Percentiles rank a stretch among this genome's conserved stretches.
phyloP scores from a whole-genome alignment of 2,113 vertebrate species.

The Eublepharis macularius region DNA sequence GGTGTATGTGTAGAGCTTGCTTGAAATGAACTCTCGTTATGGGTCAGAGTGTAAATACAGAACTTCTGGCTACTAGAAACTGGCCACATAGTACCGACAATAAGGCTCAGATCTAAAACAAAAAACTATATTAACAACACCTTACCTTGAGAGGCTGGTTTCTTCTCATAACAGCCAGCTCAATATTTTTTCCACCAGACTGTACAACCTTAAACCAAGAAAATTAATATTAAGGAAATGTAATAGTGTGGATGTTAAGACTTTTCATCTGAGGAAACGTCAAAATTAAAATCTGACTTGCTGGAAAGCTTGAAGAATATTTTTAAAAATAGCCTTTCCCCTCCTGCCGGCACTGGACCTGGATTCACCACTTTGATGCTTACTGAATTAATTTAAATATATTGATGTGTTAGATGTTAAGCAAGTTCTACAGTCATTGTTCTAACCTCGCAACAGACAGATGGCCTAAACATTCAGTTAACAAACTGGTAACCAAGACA shows the following conservation, averaged over 20 bases:
- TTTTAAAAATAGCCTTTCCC: too few species aligned
- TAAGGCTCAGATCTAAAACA: background rate
- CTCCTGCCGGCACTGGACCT: background rate
- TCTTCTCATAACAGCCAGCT: slow-evolving; percentile 83
- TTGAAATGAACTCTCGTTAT: background rate
- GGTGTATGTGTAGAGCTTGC: background rate
- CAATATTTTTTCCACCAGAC: slow-evolving; percentile 84
- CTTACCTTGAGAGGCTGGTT: slow-evolving; percentile 84
- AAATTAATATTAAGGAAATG: background rate
- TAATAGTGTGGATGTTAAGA: too few species aligned
- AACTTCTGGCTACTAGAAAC: too few species aligned
- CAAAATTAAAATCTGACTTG: too few species aligned
- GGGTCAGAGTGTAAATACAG: background rate
- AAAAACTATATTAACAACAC: background rate
- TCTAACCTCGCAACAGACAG: background rate
- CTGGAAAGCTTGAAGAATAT: too few species aligned
- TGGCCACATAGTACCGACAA: background rate
- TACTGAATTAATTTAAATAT: background rate
- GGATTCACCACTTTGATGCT: background rate
- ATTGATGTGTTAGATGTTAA: background rate
- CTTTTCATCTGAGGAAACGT: too few species aligned
- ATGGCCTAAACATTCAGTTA: background rate
- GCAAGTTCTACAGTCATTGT: background rate
- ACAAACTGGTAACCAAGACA: background rate
- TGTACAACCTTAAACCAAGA: slow-evolving; percentile 79